Evolutionary conservation across 1,140 invertebrate genomes (phyloP).

Genomic region (Neotoxoptera formosana): DNA sequence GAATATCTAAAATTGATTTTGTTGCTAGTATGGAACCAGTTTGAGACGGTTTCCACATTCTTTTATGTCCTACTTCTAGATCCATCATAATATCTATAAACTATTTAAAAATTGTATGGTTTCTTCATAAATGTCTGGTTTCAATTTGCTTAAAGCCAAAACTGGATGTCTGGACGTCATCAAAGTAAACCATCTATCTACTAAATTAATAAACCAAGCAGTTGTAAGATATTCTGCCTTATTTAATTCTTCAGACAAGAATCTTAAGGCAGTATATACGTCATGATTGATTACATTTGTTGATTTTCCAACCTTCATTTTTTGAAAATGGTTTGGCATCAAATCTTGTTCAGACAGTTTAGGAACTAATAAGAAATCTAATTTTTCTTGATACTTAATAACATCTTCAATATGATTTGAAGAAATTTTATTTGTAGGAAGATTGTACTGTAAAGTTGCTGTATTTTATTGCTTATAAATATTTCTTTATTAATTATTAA

Average conservation of each 20-base stretch:
- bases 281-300: conserved; percentile 11
- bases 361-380: conserved; percentile 21
- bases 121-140: conserved; percentile 51
- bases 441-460: neutral
- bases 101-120: conserved; percentile 53
- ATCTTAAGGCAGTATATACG: neutral
- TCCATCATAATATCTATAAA: conserved; percentile 51
- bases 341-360: conserved; percentile 22
- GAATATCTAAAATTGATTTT: conserved; percentile 20
- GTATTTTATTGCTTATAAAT: conserved; percentile 11
- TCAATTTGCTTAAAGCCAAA: conserved; percentile 47
- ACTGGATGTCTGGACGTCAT: conserved; percentile 51
- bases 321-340: conserved; percentile 7
- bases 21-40: conserved; percentile 55
- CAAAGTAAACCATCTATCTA: conserved; percentile 56
- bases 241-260: conserved; percentile 20
- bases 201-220: conserved; percentile 56
- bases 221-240: conserved; percentile 53
- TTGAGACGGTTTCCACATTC: conserved; percentile 55
- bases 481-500: conserved; percentile 18
- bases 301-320: conserved; percentile 20
- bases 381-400: conserved; percentile 19
- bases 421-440: conserved; percentile 2
- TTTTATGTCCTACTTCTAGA: conserved; percentile 44
- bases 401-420: conserved; percentile 17